Percentiles rank a stretch among this genome's conserved stretches.
These are phyloP conservation scores for Siniperca undulata DNA, from an alignment of 2,797 vertebrate species.

Conservation along the genomic window DNA sequence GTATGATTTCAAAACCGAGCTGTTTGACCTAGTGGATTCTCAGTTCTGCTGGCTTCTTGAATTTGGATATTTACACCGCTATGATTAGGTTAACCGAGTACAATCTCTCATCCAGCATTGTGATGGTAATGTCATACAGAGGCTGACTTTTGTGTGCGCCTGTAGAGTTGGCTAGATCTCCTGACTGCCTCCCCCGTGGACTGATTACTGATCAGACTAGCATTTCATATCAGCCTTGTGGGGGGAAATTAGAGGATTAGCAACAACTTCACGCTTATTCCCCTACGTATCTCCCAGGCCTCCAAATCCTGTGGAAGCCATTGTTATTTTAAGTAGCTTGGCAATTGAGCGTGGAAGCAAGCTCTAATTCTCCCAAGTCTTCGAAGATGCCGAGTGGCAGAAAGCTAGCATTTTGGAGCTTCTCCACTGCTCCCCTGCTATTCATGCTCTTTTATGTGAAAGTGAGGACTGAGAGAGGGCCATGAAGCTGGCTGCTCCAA, in stretches of 20 bases:
- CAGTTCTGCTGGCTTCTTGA: slow-evolving; percentile 32
- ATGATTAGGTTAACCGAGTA: slow-evolving; percentile 53
- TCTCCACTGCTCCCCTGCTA: slow-evolving; percentile 49
- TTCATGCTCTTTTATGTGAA: slow-evolving; percentile 70
- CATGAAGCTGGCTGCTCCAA: slow-evolving; percentile 68
- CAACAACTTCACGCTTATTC: slow-evolving; percentile 80
- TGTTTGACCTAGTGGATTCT: slow-evolving; percentile 32
- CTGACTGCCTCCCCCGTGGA: slow-evolving; percentile 74
- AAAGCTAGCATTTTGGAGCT: slow-evolving; percentile 63
- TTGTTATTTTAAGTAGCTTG: slow-evolving; percentile 84
- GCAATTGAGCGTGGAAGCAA: slow-evolving; percentile 73
- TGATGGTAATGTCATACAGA: slow-evolving; percentile 61
- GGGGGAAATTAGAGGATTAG: slow-evolving; percentile 86
- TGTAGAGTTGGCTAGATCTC: slow-evolving; percentile 73
- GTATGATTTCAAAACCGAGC: slow-evolving; percentile 32
- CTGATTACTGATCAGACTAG: slow-evolving; percentile 80
- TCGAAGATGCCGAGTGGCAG: slow-evolving; percentile 57
- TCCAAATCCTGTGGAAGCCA: slow-evolving; percentile 81
- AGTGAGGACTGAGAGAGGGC: slow-evolving; percentile 61
- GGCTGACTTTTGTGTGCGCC: slow-evolving; percentile 52
- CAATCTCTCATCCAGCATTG: slow-evolving; percentile 61
- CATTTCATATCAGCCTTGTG: slow-evolving; percentile 81
- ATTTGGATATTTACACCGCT: slow-evolving; percentile 56
- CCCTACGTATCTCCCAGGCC: slow-evolving; percentile 76
- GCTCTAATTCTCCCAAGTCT: slow-evolving; percentile 75